Conservation (phyloP, 2,797 vertebrate genomes). For the Cyprinella venusta region DNA sequence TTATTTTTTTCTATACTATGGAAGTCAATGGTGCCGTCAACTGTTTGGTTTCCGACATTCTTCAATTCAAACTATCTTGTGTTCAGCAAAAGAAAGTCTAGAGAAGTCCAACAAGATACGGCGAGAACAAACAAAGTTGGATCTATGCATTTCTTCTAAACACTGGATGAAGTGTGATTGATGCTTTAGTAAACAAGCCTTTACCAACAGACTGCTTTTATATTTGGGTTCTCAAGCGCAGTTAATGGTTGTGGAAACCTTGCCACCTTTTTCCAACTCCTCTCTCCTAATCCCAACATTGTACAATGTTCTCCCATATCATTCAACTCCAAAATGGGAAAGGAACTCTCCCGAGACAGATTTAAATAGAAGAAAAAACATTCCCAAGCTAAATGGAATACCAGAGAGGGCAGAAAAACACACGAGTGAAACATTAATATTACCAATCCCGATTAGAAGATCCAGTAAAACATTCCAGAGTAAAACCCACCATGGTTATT, state of each 20-base stretch:
- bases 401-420: slow-evolving; percentile 37
- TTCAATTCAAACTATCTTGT: background rate
- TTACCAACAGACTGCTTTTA: background rate
- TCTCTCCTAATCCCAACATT: slow-evolving; percentile 23
- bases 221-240: slow-evolving; percentile 13
- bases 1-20: too few relatives aligned
- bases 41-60: background rate
- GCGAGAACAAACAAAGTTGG: background rate
- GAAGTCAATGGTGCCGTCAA: background rate
- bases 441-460: background rate
- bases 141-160: background rate
- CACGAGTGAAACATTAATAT: slow-evolving; percentile 5
- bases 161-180: background rate
- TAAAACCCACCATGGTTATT: background rate
- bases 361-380: slow-evolving; percentile 54
- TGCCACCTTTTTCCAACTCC: slow-evolving; percentile 11
- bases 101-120: background rate
- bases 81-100: background rate
- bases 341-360: slow-evolving; percentile 16
- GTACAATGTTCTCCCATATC: slow-evolving; percentile 25
- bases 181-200: background rate
- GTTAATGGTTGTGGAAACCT: background rate
- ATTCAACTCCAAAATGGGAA: slow-evolving; percentile 46
- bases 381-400: slow-evolving; percentile 49
- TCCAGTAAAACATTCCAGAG: slow-evolving; percentile 1